Evolutionary conservation across 30 jellyfish, hydroid and myxozoan genomes (phyloP), one percentile per base, ranked within the genome.

Genomic region (Turritopsis dohrnii): DNA sequence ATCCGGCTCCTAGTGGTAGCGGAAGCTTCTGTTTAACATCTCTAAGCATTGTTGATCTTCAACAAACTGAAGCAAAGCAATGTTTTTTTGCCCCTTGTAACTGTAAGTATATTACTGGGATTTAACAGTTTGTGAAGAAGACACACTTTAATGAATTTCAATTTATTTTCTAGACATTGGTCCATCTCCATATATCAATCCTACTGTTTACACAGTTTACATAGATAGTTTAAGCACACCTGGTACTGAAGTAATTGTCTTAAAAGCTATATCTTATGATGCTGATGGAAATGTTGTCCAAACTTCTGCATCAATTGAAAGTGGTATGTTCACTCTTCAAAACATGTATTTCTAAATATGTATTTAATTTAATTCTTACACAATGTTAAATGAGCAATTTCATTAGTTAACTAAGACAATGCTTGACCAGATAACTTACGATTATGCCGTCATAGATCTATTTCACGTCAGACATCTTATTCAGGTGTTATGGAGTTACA

Each of bases 161-260:
- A n/a, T 69, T 69, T 69, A 9, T 69, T 1, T 69, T 69, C 30
- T 27, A 69, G 77, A n/a, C 30, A 69, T 69, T 69, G 77, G 77
- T 16, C 9, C 77, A n/a, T 21, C 77, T 7, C 77, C 77, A 27
- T 69, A n/a, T 27, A 69, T 69, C 28, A 69, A 69, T 27, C 77
- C 77, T 8, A 69, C 77, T 69, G 77, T 69, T n/a, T 69, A 69
- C 77, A 69, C 77, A n/a, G 22, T 69, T 17, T 69, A 69, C 30
- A 17, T 69, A 69, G 19, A 27, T 21, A n/a, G 31, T 23, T 27
- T n/a, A 69, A 69, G 77, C 30, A 8, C 77, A n/a, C 4, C 30
- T 69, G 77, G 77, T n/a, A 69, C 77, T 69, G 77, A 69, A n/a
- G 77, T 69, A 27, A 69, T 69, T 9, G 9, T 69, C 30, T 21